Base-by-base conservation (phyloP, 2,113 vertebrate species). In the Neolamprologus ventralis region DNA sequence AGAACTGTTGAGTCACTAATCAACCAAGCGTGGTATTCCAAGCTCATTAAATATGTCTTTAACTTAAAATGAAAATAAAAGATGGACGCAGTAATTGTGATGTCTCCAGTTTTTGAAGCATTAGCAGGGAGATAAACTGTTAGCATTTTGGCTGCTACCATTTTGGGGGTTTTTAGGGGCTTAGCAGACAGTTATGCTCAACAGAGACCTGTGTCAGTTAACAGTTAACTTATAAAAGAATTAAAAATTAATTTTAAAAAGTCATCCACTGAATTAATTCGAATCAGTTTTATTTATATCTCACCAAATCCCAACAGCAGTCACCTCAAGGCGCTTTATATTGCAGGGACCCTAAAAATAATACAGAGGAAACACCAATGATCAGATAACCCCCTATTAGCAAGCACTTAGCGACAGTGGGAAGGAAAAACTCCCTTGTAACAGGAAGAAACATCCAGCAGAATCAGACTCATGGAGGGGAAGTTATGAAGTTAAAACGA, bases 311-410 rank as follows among this genome's bases (percentile, higher is more conserved):
- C 0, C 60, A 37, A 68, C 60, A 37, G 19, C 60, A 68, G 17
- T 65, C 31, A 65, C 10, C 31, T 65, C 6, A n/a, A 37, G 31
- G 31, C 2, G 0, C 60, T 65, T 65, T 37, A n/a, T 65, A 12
- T 65, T 12, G 17, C 17, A 65, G 10, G 60, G 0, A 12, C 31
- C 60, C 31, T 68, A 68, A 21, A 68, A 37, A 68, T 13, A 68
- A 68, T 68, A 37, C 33, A 68, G 60, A 68, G 19, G 33, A 37
- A 2, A 37, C 0, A 0, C 19, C 11, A 21, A 21, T 65, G 33
- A n/a, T 12, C 17, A 21, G 33, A 65, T 37, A 65, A 65, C 60
- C 33, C 8, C 33, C 0, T 37, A 37, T 65, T 12, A 65, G 7
- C 33, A 65, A 65, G 33, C 6, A 37, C 33, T 68, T 37, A 37